Base-by-base conservation (phyloP, 2,888 invertebrate genomes). In the Orthosia cruda region DNA sequence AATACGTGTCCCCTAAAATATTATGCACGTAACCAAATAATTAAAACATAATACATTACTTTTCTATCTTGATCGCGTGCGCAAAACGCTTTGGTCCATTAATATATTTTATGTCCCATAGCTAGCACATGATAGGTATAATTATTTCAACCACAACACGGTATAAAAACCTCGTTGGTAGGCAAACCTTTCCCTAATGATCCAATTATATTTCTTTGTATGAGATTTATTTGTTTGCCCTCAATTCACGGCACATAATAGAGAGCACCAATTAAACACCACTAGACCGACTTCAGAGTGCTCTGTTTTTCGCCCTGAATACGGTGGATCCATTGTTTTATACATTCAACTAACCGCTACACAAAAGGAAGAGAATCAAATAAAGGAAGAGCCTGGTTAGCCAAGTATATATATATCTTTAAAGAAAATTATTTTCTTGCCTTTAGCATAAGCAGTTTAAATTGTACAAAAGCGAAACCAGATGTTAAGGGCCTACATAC, bases 141-240 rank as follows among this genome's bases (percentile, higher is more conserved):
- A 74, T 78, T 64, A 52, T 55, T 76, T 45, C 26, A 57, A 77
- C 47, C 59, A 57, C 18, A 65, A 50, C 61, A 13, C 16, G 20
- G 13, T 52, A 26, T 26, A 58, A 47, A 57, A 73, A 65, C 47
- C 40, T 54, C 15, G 62, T 65, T 59, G 63, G 54, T 26, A 74
- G 26, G 52, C 4, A 55, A 74, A 65, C 45, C 59, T 58, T 77
- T 77, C 40, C 54, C 54, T 83, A 71, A 79, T 80, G 71, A 83
- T 55, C 75, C 80, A 69, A 74, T 83, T 78, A 82, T 50, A 69
- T 18, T 74, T 74, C 71, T 74, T 79, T 74, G 74, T 81, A 49
- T 62, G 71, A 55, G 74, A 58, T 12, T 69, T 62, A 66, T 79
- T 79, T 69, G 80, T 55, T 83, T 71, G 65, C 15, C 52, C 32